Base-by-base conservation (phyloP, 2,113 vertebrate genomes). In the Hiodon tergisus region DNA sequence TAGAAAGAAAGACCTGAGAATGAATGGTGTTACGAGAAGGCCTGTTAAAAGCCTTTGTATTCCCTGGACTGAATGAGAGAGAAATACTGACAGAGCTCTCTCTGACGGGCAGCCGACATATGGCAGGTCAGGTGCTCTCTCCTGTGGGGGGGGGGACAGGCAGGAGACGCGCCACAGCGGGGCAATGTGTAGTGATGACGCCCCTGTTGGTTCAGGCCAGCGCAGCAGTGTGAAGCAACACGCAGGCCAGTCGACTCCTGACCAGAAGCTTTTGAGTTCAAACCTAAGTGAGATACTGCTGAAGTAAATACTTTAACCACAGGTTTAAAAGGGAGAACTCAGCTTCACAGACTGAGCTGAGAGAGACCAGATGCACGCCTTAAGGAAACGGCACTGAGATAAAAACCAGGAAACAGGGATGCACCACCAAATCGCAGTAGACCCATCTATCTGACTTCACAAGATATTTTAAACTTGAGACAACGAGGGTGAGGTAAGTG, bases 21-120 rank as follows among this genome's bases (percentile, higher is more conserved):
- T 31, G 31, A 31, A 31, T 31, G 31, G 31, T 31, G 31, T 31
- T 31, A 31, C 31, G 31, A 31, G 31, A 31, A 31, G 31, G 31
- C 31, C 31, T 31, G 31, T 31, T 31, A 31, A 31, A 31, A 31
- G 31, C 16, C 63, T 17, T 47, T 11, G 63, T 46, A 17, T 47
- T 11, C 13, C 31, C 46, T 46, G 16, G 61, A 1, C n/a, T 17
- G n/a, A 6, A 31, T 31, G 31, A 31, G 31, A 31, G 31, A 31
- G 31, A 1, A 31, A 31, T 31, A 31, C 31, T 31, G 31, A 31
- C 59, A 60, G 59, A 14, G 69, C 66, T 31, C 46, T 51, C 65
- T 53, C 65, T 14, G 47, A 61, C 53, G 63, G 77, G 79, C 69
- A 78, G 48, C 66, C 10, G 71, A 74, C 79, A 76, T 78, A 80